A percentile compares a stretch with the other conserved stretches of the same genome.
Conservation (phyloP, 2,888 invertebrate genomes). For the Strigamia maritima region DNA sequence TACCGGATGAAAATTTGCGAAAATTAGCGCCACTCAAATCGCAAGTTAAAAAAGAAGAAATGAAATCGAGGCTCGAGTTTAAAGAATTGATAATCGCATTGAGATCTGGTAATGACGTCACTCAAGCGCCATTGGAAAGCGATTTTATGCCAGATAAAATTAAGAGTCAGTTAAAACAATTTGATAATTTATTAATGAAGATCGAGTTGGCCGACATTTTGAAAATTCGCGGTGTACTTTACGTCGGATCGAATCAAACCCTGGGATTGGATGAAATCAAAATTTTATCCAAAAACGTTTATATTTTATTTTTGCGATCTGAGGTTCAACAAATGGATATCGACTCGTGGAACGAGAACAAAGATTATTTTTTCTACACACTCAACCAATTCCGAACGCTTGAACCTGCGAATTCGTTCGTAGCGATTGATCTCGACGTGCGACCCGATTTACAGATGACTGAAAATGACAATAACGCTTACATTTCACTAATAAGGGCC, state of each 20-base stretch:
- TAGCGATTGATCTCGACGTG: not conserved
- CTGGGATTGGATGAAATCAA: not conserved
- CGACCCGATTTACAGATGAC: not conserved
- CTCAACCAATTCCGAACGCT: not conserved
- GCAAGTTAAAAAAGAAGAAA: not conserved
- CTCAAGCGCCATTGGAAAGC: not conserved
- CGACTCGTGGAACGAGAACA: not conserved
- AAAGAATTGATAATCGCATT: not conserved
- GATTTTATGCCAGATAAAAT: not conserved
- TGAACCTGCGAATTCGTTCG: not conserved
- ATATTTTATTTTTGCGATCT: not conserved
- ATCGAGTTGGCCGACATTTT: not conserved
- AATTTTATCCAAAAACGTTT: not conserved
- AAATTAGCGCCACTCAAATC: not conserved
- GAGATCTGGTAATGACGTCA: not conserved
- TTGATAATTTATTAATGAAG: not conserved
- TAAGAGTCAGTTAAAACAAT: not conserved
- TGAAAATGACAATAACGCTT: not conserved
- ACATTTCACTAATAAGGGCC: not conserved
- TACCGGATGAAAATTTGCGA: not conserved
- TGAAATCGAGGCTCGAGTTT: not conserved
- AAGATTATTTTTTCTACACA: not conserved
- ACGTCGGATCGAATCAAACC: not conserved
- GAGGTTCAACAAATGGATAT: not conserved
- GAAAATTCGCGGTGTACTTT: not conserved